phyloP scores from a whole-genome alignment of 2,888 invertebrate genomes.

The Heliconius hortense region DNA sequence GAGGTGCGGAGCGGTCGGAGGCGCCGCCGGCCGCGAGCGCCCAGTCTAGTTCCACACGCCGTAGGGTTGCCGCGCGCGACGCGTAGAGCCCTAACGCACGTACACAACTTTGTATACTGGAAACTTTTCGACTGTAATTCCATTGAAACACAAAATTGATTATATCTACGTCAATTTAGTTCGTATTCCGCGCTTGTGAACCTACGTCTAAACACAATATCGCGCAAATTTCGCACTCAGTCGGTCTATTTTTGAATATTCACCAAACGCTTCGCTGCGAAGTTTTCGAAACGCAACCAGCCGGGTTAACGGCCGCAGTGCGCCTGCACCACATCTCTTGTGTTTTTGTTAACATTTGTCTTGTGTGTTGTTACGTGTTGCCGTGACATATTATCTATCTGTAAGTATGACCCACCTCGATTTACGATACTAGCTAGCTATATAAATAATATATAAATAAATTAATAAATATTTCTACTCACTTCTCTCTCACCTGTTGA shows the following conservation, averaged over 20 bases:
- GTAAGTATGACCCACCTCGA: slow-evolving; percentile 80
- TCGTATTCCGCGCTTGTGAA: slow-evolving; percentile 58
- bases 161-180: slow-evolving; percentile 51
- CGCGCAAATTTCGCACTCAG: slow-evolving; percentile 65
- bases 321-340: slow-evolving; percentile 74
- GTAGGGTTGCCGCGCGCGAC: slow-evolving; percentile 70
- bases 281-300: slow-evolving; percentile 80
- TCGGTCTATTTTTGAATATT: slow-evolving; percentile 81
- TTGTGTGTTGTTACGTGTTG: slow-evolving; percentile 69
- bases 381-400: slow-evolving; percentile 77
- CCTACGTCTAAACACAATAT: slow-evolving; percentile 56
- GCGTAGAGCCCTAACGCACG: slow-evolving; percentile 70
- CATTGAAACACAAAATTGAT: slow-evolving; percentile 45
- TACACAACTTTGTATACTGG: slow-evolving; percentile 79
- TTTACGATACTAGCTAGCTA: slow-evolving; percentile 66
- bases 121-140: slow-evolving; percentile 76
- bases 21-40: slow-evolving; percentile 47
- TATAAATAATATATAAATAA: slow-evolving; percentile 23
- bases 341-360: slow-evolving; percentile 74
- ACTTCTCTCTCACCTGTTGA: slow-evolving; percentile 51
- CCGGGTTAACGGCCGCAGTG: slow-evolving; percentile 80
- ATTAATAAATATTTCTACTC: slow-evolving; percentile 37
- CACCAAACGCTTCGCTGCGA: slow-evolving; percentile 76
- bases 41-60: slow-evolving; percentile 72
- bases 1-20: slow-evolving; percentile 61